Conservation (phyloP, 2,113 vertebrate species). For the Hippocampus mohnikei region DNA sequence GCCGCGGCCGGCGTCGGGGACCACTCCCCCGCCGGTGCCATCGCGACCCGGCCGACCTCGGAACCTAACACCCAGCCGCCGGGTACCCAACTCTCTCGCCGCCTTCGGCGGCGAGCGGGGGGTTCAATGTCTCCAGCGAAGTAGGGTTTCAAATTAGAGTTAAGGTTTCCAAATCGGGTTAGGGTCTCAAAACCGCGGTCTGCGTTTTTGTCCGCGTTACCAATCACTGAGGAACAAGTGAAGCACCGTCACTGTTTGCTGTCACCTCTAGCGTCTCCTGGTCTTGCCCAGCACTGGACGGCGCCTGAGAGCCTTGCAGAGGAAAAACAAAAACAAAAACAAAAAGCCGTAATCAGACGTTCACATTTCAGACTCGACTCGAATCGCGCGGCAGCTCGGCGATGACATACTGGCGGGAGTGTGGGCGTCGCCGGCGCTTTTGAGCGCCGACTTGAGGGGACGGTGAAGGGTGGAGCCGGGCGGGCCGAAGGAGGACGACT, state of each 20-base stretch:
- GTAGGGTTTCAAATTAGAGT: no score
- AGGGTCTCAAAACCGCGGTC: no score
- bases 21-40: no score
- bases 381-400: neutral
- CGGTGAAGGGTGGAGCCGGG: conserved; percentile 73
- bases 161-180: no score
- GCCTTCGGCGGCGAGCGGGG: no score
- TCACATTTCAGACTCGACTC: neutral
- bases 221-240: no score
- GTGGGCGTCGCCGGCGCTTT: conserved; percentile 77
- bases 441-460: conserved; percentile 89
- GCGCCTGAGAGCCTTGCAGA: conserved; percentile 79
- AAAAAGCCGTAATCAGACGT: neutral
- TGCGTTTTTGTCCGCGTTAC: no score
- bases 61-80: no score
- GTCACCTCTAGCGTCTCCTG: conserved; percentile 80
- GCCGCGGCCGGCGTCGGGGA: no score
- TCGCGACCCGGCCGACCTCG: no score
- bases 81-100: no score
- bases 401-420: conserved; percentile 71
- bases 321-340: conserved; percentile 14
- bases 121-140: no score
- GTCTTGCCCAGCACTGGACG: conserved; percentile 81
- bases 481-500: conserved; percentile 77
- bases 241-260: neutral